These are phyloP conservation scores for Aptenodytes forsteri DNA, from an alignment of 2,113 vertebrate genomes.

Conservation along the genomic window DNA sequence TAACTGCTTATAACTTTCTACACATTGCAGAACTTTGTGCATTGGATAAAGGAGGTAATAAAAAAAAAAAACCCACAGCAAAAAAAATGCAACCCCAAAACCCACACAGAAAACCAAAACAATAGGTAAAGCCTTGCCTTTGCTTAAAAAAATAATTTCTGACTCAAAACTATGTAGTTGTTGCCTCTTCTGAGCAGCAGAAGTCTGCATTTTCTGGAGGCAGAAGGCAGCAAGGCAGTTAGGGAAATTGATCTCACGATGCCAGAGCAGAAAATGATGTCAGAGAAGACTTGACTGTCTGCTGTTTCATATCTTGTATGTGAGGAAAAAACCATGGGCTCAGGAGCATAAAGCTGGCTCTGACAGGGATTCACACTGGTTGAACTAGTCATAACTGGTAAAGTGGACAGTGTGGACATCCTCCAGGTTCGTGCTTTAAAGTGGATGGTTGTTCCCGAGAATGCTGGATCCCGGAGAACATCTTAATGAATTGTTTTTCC, in stretches of 20 bases:
- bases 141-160: not conserved
- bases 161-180: not conserved
- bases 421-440: not conserved
- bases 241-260: not conserved
- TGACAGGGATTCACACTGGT: not conserved
- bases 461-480: not conserved
- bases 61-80: too few species aligned
- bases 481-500: not conserved
- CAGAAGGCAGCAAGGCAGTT: not conserved
- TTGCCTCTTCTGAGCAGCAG: not conserved
- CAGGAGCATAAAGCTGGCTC: not conserved
- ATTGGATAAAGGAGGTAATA: not conserved
- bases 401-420: too few species aligned
- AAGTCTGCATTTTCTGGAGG: not conserved
- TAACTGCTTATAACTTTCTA: not conserved
- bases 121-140: not conserved
- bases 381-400: too few species aligned
- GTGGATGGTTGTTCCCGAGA: not conserved
- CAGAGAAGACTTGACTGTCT: not conserved
- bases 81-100: not conserved
- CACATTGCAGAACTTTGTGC: accelerated
- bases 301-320: not conserved
- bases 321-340: not conserved
- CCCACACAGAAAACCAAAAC: not conserved
- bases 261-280: not conserved